Conservation (phyloP, 2,113 vertebrate genomes). For the Phalacrocorax brasilianus region DNA sequence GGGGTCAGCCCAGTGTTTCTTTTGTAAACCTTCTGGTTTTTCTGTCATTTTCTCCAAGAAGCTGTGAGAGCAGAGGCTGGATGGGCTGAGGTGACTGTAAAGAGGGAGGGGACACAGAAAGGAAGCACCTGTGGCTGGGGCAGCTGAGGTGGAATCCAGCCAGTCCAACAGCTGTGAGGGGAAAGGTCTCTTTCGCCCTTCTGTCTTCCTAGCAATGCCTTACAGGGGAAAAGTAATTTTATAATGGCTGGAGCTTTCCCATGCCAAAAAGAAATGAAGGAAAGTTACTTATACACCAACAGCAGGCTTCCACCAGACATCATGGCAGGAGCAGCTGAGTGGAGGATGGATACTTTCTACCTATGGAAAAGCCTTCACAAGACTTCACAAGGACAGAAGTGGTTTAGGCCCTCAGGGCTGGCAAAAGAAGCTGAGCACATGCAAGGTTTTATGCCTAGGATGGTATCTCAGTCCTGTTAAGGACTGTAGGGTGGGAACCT, state of each 20-base stretch:
- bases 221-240: background rate
- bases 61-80: background rate
- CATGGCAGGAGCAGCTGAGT: background rate
- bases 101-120: background rate
- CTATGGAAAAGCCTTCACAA: background rate
- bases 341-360: background rate
- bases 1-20: background rate
- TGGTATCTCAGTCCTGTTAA: background rate
- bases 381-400: background rate
- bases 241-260: background rate
- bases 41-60: background rate
- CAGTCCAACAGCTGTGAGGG: background rate
- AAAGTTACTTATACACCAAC: background rate
- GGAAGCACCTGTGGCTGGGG: background rate
- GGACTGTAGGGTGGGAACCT: background rate
- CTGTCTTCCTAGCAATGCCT: background rate
- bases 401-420: background rate
- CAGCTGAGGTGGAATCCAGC: background rate
- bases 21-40: background rate
- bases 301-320: background rate
- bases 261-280: background rate
- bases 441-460: background rate
- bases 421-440: background rate
- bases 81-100: background rate
- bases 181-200: background rate